phyloP scores from a whole-genome alignment of 1,140 invertebrate genomes.

The Rhagoletis pomonella region DNA sequence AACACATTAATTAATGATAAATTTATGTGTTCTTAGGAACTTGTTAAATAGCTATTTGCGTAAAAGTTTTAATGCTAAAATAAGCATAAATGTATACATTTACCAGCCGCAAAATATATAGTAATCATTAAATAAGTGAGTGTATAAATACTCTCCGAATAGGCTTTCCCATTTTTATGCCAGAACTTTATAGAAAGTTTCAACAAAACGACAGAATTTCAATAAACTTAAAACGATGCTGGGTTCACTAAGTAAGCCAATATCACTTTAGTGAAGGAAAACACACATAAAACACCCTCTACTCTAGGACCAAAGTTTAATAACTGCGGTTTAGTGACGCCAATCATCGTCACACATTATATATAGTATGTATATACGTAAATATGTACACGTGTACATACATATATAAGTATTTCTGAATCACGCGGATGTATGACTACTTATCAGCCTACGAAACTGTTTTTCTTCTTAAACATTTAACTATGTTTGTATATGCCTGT shows the following conservation, averaged over 20 bases:
- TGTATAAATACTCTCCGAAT: not conserved
- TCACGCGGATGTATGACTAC: not conserved
- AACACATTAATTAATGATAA: not conserved
- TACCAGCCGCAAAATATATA: not conserved
- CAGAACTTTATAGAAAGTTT: slow-evolving; percentile 21
- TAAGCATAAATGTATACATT: not conserved
- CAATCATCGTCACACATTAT: not conserved
- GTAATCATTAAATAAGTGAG: not conserved
- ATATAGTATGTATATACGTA: no score
- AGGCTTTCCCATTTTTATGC: not conserved
- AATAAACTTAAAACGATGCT: not conserved
- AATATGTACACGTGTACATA: no score
- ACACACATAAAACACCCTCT: not conserved
- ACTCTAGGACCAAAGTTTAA: not conserved
- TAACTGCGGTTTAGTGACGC: not conserved
- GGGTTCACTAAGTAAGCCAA: not conserved
- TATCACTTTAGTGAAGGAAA: slow-evolving; percentile 10
- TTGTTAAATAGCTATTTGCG: not conserved
- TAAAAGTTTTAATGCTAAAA: not conserved
- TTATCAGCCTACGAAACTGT: not conserved
- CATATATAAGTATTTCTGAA: not conserved
- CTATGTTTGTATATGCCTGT: no score
- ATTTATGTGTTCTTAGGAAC: not conserved
- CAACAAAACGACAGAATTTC: not conserved
- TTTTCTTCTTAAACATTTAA: not conserved